Evolutionary conservation across 2,113 vertebrate species (phyloP).

Genomic region (Arothron firmamentum): DNA sequence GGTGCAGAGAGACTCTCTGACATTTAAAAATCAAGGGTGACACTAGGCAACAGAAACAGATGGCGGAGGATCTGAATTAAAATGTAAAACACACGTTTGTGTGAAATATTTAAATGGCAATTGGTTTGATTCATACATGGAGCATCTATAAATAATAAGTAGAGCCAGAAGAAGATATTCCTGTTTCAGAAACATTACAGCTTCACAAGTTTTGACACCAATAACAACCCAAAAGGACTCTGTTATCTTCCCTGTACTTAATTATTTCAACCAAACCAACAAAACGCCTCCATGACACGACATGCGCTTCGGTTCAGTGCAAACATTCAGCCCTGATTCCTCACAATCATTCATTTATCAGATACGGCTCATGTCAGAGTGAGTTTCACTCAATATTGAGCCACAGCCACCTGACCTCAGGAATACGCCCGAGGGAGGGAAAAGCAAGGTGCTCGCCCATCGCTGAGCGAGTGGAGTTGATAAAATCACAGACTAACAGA

Average conservation of each 20-base stretch:
- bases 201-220: no score
- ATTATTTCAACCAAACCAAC: not conserved
- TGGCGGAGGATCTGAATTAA: no score
- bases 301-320: not conserved
- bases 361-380: not conserved
- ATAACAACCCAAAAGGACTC: not conserved
- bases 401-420: conserved; percentile 32
- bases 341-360: conserved; percentile 14
- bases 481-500: conserved; percentile 39
- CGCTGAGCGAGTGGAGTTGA: conserved; percentile 20
- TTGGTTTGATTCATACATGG: not conserved
- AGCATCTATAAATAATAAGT: not conserved
- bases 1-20: no score
- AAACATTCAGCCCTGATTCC: conserved; percentile 6
- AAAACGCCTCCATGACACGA: not conserved
- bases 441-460: conserved; percentile 17
- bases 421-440: conserved; percentile 17
- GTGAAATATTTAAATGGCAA: not conserved
- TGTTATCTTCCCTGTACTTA: not conserved
- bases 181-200: no score
- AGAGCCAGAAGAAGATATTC: no score
- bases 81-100: not conserved
- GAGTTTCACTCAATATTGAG: no score
- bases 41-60: no score
- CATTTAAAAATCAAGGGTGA: no score